A percentile compares a stretch with the other conserved stretches of the same genome.
Conservation (phyloP, 2,888 invertebrate species). For the Cancer borealis region DNA sequence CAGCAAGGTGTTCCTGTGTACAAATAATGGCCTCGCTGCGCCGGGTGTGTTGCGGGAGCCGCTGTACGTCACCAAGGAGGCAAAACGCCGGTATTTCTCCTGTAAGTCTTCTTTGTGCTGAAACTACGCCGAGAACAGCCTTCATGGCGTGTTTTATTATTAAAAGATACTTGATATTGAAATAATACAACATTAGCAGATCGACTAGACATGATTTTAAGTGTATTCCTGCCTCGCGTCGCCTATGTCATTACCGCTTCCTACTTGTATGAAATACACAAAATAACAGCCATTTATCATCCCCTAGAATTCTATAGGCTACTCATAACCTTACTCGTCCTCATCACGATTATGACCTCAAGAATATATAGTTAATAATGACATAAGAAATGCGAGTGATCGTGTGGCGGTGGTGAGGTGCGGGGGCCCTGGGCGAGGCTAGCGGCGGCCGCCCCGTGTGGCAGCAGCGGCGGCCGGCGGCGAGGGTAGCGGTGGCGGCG, state of each 20-base stretch:
- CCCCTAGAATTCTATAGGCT: background rate
- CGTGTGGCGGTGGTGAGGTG: background rate
- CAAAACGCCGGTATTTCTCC: conserved; percentile 48
- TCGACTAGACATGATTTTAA: background rate
- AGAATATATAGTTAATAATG: conserved; percentile 1
- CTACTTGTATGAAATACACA: background rate
- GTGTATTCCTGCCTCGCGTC: background rate
- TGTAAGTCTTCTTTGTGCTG: conserved; percentile 42
- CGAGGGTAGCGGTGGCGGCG: conserved; percentile 38
- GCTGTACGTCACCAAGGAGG: conserved; percentile 15
- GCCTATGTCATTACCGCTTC: background rate
- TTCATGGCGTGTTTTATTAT: background rate
- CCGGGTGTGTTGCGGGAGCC: conserved; percentile 39
- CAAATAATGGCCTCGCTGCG: background rate
- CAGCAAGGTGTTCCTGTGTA: conserved; percentile 11
- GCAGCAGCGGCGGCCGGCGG: conserved; percentile 43
- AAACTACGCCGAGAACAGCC: background rate
- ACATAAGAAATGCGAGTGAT: background rate
- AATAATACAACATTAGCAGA: background rate
- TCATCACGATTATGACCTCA: background rate
- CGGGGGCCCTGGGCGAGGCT: conserved; percentile 62
- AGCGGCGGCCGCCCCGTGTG: conserved; percentile 60
- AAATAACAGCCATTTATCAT: background rate
- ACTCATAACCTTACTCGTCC: background rate
- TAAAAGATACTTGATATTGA: background rate